Evolutionary conservation across 1,140 invertebrate species (phyloP).

Genomic region (Drosophila nigrodunni): DNA sequence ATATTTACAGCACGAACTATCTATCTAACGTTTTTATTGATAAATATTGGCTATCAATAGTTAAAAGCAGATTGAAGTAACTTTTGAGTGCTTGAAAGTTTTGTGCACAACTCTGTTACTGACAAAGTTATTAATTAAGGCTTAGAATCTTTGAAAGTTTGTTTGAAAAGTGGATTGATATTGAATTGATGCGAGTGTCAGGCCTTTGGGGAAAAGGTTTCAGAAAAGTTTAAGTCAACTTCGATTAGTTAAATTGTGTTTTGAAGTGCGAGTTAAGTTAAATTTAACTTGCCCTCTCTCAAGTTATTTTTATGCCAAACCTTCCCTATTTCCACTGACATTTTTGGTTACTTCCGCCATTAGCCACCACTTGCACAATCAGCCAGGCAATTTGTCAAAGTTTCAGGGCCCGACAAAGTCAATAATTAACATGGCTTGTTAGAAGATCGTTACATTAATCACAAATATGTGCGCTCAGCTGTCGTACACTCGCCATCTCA

Average conservation of each 20-base stretch:
- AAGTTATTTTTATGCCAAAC: not conserved
- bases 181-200: no score
- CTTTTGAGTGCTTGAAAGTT: not conserved
- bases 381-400: constrained; percentile 44
- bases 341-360: not conserved
- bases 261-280: no score
- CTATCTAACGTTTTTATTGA: constrained; percentile 18
- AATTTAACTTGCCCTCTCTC: no score
- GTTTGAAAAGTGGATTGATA: not conserved
- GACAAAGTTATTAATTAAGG: constrained; percentile 15
- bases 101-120: not conserved
- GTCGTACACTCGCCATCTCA: not conserved
- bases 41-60: constrained; percentile 24
- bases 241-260: no score
- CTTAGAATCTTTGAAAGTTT: constrained; percentile 1
- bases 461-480: constrained; percentile 36
- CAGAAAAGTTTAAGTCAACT: no score
- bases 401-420: constrained; percentile 18
- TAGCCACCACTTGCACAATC: constrained; percentile 24
- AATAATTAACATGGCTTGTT: constrained; percentile 52
- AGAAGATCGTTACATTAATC: constrained; percentile 51
- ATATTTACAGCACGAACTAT: constrained; percentile 20
- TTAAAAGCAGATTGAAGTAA: constrained; percentile 27
- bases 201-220: no score
- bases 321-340: not conserved